Base-by-base conservation (phyloP, 2,113 vertebrate species). In the Gobius niger region DNA sequence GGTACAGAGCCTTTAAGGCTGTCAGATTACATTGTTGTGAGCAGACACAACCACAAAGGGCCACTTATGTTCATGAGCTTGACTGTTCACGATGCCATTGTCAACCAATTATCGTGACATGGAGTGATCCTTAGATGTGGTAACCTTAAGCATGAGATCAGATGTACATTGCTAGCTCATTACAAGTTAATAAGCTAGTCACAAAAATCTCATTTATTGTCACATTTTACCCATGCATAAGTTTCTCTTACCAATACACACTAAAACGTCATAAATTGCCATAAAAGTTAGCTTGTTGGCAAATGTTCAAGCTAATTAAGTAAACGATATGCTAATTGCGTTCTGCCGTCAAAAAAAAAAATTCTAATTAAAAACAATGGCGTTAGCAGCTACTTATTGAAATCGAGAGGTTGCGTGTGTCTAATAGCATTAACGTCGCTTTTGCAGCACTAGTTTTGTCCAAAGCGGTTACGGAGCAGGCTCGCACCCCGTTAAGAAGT, bases 11-110 rank as follows among this genome's bases (percentile, higher is more conserved):
- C 24, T 4, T 34, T 34, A 49, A 51, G 50, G 57, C 15, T 63
- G 68, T 69, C 76, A 79, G 54, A 60, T n/a, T 60, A 19, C 10
- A 54, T 19, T 60, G 13, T n/a, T 57, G 66, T 34, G 24, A 34
- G 24, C 24, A 34, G 24, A 34, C 24, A 24, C 5, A 34, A 34
- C 24, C 24, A 34, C 24, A 34, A 24, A 24, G 24, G 24, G 24
- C 24, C 3, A 3, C 24, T 34, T 34, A 34, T 4, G 5, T 34
- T 34, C 24, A 34, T 34, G 24, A 34, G 24, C 24, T 34, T 34
- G 24, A 34, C 24, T 34, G 5, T 34, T 34, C 5, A 34, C 24
- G 5, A 34, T 34, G 3, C 24, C 3, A 34, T 24, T 24, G 24
- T 24, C 1, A 24, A 24, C 3, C 1, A 24, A 24, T 24, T 2